Evolutionary conservation across 2,888 invertebrate species (phyloP), one percentile per base, ranked within the genome.

Genomic region (Anthophora plumipes): DNA sequence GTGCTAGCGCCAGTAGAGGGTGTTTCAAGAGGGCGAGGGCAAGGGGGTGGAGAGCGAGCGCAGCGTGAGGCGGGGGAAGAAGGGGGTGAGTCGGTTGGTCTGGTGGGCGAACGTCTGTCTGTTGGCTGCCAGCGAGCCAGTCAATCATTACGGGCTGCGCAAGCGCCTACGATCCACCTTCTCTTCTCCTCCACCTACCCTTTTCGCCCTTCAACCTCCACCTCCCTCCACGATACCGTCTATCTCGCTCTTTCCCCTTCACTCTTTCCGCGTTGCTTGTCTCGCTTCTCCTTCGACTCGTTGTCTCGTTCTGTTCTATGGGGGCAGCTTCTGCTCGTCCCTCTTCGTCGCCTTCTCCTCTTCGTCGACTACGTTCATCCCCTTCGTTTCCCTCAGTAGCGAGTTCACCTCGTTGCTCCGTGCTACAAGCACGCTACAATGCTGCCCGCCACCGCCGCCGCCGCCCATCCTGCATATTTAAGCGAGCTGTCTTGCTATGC

Each of bases 91-190:
- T 83, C 89, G 89, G 91, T 88, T 86, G 90, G 88, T 89, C 87
- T 90, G 90, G 91, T 88, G 90, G 92, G 91, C 90, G 91, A 92
- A 92, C 91, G 93, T 93, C 93, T 93, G 93, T 93, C 93, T 93
- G 93, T 93, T 93, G 93, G 93, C 93, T 93, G 93, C 93, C 93
- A 93, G 92, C 91, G 93, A 93, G 92, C 93, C 93, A 93, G 93
- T 93, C 93, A 93, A 93, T 93, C 93, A 93, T 93, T 93, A 93
- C 92, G 92, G 88, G 91, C 86, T 87, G 92, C 93, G 93, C 93
- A 91, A 89, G 93, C 93, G 93, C 92, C 74, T 77, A 61, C 75
- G 80, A 84, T 55, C 82, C 80, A 80, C 82, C 87, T 85, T 84
- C 84, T 31, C 85, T 80, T 72, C 79, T 79, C 82, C 70, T 73